Conservation (phyloP, 2,797 vertebrate species). For the Paguma larvata region DNA sequence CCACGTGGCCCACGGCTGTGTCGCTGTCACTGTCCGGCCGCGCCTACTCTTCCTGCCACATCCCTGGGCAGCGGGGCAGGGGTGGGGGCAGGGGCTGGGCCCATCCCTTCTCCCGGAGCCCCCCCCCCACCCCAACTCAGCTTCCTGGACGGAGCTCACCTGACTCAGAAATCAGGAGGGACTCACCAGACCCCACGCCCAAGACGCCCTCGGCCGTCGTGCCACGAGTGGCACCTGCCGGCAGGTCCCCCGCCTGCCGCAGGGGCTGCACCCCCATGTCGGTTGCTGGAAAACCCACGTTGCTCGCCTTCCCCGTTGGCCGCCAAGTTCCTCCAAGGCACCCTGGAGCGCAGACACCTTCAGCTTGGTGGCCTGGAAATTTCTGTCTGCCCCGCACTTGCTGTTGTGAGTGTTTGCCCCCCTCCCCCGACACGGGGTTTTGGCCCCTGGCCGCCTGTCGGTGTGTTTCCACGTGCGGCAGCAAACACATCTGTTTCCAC, state of each 20-base stretch:
- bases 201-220: not conserved
- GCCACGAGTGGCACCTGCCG: not conserved
- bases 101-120: not conserved
- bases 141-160: not conserved
- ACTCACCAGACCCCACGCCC: slow-evolving; percentile 48
- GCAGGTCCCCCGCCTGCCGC: not conserved
- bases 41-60: slow-evolving; percentile 57
- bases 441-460: not conserved
- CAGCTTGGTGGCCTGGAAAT: slow-evolving; percentile 79
- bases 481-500: not conserved
- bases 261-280: rapidly evolving
- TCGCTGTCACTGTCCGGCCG: not conserved
- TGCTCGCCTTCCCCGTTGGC: slow-evolving; percentile 74
- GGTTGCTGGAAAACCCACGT: not conserved
- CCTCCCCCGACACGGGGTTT: not conserved
- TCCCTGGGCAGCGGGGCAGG: not conserved
- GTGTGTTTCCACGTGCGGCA: not conserved
- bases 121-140: not conserved
- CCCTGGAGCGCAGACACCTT: slow-evolving; percentile 70
- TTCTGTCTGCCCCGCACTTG: not conserved
- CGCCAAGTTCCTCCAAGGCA: slow-evolving; percentile 65
- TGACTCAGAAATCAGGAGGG: slow-evolving; percentile 18
- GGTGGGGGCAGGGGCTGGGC: not conserved
- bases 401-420: not conserved
- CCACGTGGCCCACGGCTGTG: rapidly evolving